Evolutionary conservation across 2,797 vertebrate species (phyloP), one percentile per base, ranked within the genome.

Genomic region (Dermochelys coriacea): DNA sequence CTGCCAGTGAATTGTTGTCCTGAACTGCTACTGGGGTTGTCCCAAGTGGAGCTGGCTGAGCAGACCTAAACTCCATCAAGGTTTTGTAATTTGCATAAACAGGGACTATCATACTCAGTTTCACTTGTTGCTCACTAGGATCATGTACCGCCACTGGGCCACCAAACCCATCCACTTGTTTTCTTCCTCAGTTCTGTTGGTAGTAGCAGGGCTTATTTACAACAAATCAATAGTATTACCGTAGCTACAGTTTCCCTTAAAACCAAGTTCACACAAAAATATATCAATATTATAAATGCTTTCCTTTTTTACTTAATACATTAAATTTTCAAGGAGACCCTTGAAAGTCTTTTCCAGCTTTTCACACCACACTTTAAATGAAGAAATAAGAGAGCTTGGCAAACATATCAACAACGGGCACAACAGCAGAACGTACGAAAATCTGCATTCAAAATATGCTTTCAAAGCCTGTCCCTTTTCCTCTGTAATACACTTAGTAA

Each of bases 271-370:
- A 83, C 87, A 86, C 86, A 85, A 94, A 96, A 82, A 93, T 74
- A 94, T 92, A 2, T 19, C 4, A 84, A 88, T 78, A 80, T 80
- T 92, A 94, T 87, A 93, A 95, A 88, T 91, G 92, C 68, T 68
- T 89, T 95, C 87, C 85, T 90, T 90, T 95, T 94, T 94, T 91
- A 91, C 86, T 95, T 51, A 16, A 80, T 57, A 49, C 86, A 83
- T 95, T 94, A 95, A 89, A 94, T 96, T 95, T 97, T 95, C 86
- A 94, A 29, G 1, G 75, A 90, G 86, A 45, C 90, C 50, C 61
- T 74, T 29, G 47, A 90, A 86, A 31, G 55, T 55, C 47, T 84
- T 94, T 87, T 84, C n/a, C 90, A 74, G 79, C 87, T 88, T 78
- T 91, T 89, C 45, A 31, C 55, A 86, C 83, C 47, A 61, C 50